phyloP scores from a whole-genome alignment of 2,797 vertebrate species.

The Sardinella longiceps region DNA sequence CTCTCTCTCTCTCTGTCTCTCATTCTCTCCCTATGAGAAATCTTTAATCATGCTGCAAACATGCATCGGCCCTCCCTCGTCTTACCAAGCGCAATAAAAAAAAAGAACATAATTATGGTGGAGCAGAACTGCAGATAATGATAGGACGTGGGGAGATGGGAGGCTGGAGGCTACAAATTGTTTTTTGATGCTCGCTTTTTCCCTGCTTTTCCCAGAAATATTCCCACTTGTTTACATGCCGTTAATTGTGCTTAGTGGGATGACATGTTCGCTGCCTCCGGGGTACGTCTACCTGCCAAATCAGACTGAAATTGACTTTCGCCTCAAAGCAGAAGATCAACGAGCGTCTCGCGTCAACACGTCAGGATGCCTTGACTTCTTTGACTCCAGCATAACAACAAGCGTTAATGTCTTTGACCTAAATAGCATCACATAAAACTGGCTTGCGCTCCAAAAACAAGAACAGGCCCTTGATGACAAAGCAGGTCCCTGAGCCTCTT shows the following conservation, averaged over 20 bases:
- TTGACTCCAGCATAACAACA: background rate
- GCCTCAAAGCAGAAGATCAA: background rate
- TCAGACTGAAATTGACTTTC: slow-evolving; percentile 52
- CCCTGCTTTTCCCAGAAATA: slow-evolving; percentile 60
- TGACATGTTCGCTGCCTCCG: slow-evolving; percentile 61
- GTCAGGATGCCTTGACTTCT: background rate
- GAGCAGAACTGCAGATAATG: slow-evolving; percentile 77
- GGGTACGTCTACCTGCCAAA: slow-evolving; percentile 52
- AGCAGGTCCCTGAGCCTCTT: background rate
- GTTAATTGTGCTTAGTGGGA: slow-evolving; percentile 66
- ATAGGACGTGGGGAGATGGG: slow-evolving; percentile 73
- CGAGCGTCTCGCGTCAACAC: background rate
- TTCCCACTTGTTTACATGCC: slow-evolving; percentile 72
- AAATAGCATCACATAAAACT: slow-evolving; percentile 12
- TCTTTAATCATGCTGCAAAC: slow-evolving; percentile 75
- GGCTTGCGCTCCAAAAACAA: background rate
- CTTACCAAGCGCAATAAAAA: slow-evolving; percentile 78
- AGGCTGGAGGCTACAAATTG: slow-evolving; percentile 66
- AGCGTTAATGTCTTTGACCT: slow-evolving; percentile 9
- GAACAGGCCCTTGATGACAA: background rate
- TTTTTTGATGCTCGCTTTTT: slow-evolving; percentile 64
- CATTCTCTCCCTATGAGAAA: slow-evolving; percentile 64
- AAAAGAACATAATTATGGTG: slow-evolving; percentile 73
- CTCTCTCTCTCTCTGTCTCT: slow-evolving; percentile 53
- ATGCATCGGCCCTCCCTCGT: slow-evolving; percentile 64